These are phyloP conservation scores for Anagyrus pseudococci DNA, from an alignment of 2,888 invertebrate genomes.

Conservation along the genomic window DNA sequence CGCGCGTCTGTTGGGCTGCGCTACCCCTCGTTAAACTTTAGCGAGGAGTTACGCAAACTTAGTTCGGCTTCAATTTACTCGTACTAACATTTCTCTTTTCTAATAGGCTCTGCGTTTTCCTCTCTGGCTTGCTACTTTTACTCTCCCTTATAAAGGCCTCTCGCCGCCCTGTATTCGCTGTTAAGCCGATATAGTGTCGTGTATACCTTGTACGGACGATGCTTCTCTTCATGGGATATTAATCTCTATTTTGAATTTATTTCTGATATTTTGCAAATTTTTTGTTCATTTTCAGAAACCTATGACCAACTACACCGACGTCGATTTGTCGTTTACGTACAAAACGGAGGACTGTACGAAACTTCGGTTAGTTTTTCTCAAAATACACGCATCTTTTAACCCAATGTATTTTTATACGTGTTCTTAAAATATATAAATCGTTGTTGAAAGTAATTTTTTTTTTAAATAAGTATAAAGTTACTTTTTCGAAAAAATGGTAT, in stretches of 20 bases:
- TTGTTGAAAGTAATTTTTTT: too few species aligned
- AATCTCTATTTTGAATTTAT: background rate
- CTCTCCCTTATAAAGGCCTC: background rate
- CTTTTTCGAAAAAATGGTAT: too few species aligned
- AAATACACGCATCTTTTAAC: too few species aligned
- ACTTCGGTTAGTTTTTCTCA: conserved; percentile 48
- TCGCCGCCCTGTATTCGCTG: background rate
- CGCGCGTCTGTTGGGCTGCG: background rate
- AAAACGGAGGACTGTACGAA: conserved; percentile 49
- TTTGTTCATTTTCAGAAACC: conserved; percentile 45
- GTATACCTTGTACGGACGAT: background rate
- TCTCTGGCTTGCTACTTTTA: background rate
- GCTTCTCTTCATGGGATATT: too few species aligned
- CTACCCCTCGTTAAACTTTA: conserved; percentile 48
- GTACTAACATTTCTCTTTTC: conserved; percentile 54
- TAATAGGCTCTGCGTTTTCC: conserved; percentile 42
- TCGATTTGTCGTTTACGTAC: conserved; percentile 54
- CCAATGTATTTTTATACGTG: too few species aligned
- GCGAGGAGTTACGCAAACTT: conserved; percentile 56
- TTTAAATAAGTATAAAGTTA: too few species aligned
- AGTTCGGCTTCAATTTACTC: conserved; percentile 55
- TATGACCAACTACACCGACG: conserved; percentile 49
- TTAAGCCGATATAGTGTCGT: background rate
- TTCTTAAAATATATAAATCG: too few species aligned
- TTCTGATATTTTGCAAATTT: background rate